Evolutionary conservation across 2,797 vertebrate species (phyloP).

Genomic region (Pipistrellus pipistrellus): DNA sequence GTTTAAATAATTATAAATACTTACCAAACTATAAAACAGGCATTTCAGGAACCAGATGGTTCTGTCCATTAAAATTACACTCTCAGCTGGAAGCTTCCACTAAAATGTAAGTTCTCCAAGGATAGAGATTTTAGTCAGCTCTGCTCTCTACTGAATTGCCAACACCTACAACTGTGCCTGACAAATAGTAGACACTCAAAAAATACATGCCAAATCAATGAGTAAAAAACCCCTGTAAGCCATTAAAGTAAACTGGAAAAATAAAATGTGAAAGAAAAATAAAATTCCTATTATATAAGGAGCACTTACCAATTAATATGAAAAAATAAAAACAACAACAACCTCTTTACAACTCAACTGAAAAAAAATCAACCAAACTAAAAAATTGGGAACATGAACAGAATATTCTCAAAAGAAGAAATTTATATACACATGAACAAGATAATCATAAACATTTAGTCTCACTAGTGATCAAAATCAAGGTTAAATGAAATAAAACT

Average conservation of each 20-base stretch:
- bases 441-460: neutral
- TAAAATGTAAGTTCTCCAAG: neutral
- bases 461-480: neutral
- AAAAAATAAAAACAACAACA: neutral
- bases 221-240: neutral
- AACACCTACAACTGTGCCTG: neutral
- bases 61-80: neutral
- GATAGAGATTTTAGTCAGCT: neutral
- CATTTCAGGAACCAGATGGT: neutral
- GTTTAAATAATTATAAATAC: neutral
- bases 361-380: neutral
- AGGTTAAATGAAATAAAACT: neutral
- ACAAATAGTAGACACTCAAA: neutral
- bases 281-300: neutral
- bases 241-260: neutral
- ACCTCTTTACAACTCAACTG: neutral
- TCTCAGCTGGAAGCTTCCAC: neutral
- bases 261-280: neutral
- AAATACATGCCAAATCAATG: neutral
- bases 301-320: neutral
- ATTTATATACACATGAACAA: neutral
- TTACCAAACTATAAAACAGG: neutral
- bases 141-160: neutral
- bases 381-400: neutral
- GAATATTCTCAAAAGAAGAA: neutral